Percentiles rank a stretch among this genome's conserved stretches.
Evolutionary conservation across 2,888 invertebrate genomes (phyloP).

Genomic region (Leptopilina drosophilae): DNA sequence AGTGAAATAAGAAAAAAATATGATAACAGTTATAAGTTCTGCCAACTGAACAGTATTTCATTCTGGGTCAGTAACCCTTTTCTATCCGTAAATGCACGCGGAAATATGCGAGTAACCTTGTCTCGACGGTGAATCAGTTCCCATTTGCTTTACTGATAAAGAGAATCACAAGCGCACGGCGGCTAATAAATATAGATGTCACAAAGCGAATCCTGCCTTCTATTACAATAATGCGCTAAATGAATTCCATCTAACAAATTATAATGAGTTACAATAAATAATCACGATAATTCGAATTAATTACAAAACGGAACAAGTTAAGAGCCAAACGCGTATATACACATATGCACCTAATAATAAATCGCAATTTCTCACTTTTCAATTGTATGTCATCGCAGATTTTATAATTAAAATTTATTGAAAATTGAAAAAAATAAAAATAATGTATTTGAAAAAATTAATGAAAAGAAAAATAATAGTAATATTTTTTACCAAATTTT

Average conservation of each 20-base stretch:
- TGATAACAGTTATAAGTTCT: neutral
- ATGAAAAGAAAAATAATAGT: too few relatives aligned
- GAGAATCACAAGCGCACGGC: constrained; percentile 20
- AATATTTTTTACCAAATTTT: too few relatives aligned
- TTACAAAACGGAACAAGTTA: neutral
- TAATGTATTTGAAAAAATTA: too few relatives aligned
- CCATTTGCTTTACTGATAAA: constrained; percentile 30
- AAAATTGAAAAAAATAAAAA: too few relatives aligned
- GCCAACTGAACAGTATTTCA: constrained; percentile 40
- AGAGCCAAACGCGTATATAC: too few relatives aligned
- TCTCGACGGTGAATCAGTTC: constrained; percentile 13
- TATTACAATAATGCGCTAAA: neutral
- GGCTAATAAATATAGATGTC: constrained; percentile 11
- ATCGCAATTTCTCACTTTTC: neutral
- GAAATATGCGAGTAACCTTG: constrained; percentile 37
- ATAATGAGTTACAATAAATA: constrained; percentile 12
- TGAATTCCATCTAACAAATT: neutral
- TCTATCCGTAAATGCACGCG: constrained; percentile 22
- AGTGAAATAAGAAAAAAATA: neutral
- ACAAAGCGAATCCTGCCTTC: neutral
- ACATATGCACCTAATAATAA: too few relatives aligned
- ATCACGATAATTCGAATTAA: constrained; percentile 3
- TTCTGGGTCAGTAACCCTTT: constrained; percentile 57
- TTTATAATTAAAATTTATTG: too few relatives aligned
- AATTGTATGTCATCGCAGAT: neutral